These are phyloP conservation scores for Phaonia tiefii DNA, from an alignment of 2,888 invertebrate genomes.

Conservation along the genomic window DNA sequence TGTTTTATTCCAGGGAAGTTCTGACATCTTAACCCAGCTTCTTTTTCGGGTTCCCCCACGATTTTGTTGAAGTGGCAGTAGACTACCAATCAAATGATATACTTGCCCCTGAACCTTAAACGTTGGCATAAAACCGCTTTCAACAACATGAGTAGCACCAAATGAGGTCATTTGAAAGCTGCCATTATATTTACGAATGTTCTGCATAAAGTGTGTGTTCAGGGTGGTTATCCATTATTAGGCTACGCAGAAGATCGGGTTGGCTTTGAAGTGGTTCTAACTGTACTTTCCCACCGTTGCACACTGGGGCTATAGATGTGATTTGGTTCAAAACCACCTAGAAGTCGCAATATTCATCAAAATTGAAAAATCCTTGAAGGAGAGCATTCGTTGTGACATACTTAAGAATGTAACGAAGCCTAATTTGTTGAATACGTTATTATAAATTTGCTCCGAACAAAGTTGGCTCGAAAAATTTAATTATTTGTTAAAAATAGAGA, in stretches of 20 bases:
- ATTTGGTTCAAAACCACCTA: too few relatives aligned
- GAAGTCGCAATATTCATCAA: too few relatives aligned
- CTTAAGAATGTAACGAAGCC: too few relatives aligned
- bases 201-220: slow-evolving; percentile 1
- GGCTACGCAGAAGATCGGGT: neutral
- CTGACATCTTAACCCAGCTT: neutral
- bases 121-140: slow-evolving; percentile 9
- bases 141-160: neutral
- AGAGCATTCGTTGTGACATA: too few relatives aligned
- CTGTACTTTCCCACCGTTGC: slow-evolving; percentile 1
- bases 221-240: neutral
- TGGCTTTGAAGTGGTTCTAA: neutral
- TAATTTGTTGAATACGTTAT: too few relatives aligned
- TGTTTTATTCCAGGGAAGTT: slow-evolving; percentile 9
- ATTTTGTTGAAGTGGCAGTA: slow-evolving; percentile 39
- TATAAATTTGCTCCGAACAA: too few relatives aligned
- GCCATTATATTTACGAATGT: slow-evolving; percentile 19
- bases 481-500: too few relatives aligned
- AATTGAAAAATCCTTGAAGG: too few relatives aligned
- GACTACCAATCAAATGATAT: slow-evolving; percentile 12
- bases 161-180: slow-evolving; percentile 37
- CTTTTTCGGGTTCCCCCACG: slow-evolving; percentile 7
- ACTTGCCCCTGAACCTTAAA: slow-evolving; percentile 4
- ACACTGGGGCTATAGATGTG: too few relatives aligned
- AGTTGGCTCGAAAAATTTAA: too few relatives aligned